phyloP scores from a whole-genome alignment of 1,140 invertebrate genomes.

The Cyrtorhinus lividipennis region DNA sequence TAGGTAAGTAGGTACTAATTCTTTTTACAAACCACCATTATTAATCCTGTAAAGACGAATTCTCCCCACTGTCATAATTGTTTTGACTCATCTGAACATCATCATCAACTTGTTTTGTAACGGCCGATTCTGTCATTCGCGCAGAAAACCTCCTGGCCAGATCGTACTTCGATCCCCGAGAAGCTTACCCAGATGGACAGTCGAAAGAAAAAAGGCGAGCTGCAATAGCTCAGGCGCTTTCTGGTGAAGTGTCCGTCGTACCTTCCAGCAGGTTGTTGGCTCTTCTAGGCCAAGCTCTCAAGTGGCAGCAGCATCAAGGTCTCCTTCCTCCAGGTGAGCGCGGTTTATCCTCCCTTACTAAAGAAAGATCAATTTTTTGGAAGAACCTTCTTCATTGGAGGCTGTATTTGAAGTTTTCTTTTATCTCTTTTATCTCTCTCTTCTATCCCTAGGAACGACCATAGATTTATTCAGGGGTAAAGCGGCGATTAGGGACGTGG shows the following conservation, averaged over 20 bases:
- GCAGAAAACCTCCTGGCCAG: conserved; percentile 86
- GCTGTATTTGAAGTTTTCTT: too few relatives aligned
- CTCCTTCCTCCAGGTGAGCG: conserved; percentile 72
- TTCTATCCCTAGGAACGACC: conserved; percentile 75
- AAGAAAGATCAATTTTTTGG: too few relatives aligned
- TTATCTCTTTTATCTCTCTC: too few relatives aligned
- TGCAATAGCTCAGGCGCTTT: conserved; percentile 84
- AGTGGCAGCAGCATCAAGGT: conserved; percentile 99
- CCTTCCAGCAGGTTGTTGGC: conserved; percentile 89
- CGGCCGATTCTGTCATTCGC: too few relatives aligned
- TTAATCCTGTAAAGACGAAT: too few relatives aligned
- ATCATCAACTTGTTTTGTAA: conserved; percentile 22
- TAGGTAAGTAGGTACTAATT: too few relatives aligned
- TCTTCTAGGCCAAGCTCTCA: conserved; percentile 87
- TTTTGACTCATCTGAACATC: not conserved
- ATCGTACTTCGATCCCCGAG: conserved; percentile 95
- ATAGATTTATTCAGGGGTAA: conserved; percentile 99
- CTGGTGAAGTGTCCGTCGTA: conserved; percentile 96
- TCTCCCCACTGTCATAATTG: not conserved
- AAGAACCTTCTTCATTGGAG: too few relatives aligned
- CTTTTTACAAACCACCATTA: too few relatives aligned
- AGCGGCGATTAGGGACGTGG: conserved; percentile 93
- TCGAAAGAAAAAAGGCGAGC: conserved; percentile 90
- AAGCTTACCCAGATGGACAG: conserved; percentile 91
- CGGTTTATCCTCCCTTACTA: too few relatives aligned